Conservation (phyloP, 2,797 vertebrate species). For the Anguilla megastoma region DNA sequence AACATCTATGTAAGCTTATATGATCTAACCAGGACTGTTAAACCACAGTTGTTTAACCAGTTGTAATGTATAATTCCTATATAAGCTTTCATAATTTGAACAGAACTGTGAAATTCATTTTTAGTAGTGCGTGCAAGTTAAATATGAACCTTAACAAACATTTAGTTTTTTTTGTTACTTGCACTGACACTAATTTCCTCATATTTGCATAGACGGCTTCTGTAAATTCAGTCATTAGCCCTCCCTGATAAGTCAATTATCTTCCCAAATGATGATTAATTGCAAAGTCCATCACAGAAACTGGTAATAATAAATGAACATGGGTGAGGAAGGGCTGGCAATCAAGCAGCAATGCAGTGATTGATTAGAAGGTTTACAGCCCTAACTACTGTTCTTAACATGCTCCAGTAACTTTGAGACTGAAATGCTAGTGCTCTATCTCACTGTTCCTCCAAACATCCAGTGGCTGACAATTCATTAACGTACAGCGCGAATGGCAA, state of each 20-base stretch:
- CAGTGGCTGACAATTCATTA: not conserved
- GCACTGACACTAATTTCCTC: slow-evolving; percentile 16
- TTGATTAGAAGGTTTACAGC: not conserved
- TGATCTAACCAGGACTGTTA: not conserved
- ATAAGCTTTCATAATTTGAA: too few species aligned
- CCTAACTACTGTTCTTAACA: slow-evolving; percentile 13
- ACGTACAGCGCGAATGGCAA: not conserved
- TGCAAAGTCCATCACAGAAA: not conserved
- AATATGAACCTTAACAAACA: not conserved
- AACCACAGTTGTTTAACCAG: not conserved
- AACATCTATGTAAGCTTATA: not conserved
- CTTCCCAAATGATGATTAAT: slow-evolving; percentile 19
- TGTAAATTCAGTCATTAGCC: not conserved
- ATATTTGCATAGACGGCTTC: slow-evolving; percentile 7
- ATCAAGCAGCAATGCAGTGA: not conserved
- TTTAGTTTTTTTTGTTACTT: not conserved
- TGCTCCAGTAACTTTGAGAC: slow-evolving; percentile 1
- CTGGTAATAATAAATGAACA: not conserved
- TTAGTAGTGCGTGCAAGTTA: not conserved
- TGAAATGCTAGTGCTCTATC: not conserved
- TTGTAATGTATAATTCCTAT: not conserved
- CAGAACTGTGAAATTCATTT: not conserved
- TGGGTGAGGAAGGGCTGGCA: not conserved
- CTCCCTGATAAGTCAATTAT: slow-evolving; percentile 6
- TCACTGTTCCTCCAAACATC: not conserved